Percentiles rank a stretch among this genome's conserved stretches.
Evolutionary conservation across 2,113 vertebrate species (phyloP).

Genomic region (Rhabdomys dilectus): DNA sequence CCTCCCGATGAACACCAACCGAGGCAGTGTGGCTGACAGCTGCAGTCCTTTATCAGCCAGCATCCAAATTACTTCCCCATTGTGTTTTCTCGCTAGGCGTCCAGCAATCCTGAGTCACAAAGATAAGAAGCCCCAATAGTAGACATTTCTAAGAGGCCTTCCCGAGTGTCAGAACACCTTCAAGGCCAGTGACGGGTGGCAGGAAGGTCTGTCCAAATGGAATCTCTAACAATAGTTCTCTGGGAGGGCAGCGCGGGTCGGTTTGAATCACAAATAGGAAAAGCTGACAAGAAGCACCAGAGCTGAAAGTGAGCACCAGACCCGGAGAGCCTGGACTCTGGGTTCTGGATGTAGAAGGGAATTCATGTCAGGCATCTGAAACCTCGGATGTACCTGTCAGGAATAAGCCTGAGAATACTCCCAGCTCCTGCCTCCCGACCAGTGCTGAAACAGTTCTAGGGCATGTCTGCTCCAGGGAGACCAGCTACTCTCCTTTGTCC

Average conservation of each 20-base stretch:
- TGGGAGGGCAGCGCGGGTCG: background rate
- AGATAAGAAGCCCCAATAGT: background rate
- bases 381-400: background rate
- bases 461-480: background rate
- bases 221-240: background rate
- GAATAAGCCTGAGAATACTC: background rate
- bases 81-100: background rate
- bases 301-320: background rate
- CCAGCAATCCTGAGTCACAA: background rate
- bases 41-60: background rate
- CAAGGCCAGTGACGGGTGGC: background rate
- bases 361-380: background rate
- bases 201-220: background rate
- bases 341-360: background rate
- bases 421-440: background rate
- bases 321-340: too few species aligned
- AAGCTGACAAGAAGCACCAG: background rate
- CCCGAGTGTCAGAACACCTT: background rate
- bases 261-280: background rate
- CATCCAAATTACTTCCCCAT: background rate
- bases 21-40: background rate
- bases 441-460: background rate
- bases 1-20: background rate
- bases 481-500: background rate
- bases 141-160: background rate